Conservation (phyloP, 2,113 vertebrate species). For the Brachyhypopomus occidentalis region DNA sequence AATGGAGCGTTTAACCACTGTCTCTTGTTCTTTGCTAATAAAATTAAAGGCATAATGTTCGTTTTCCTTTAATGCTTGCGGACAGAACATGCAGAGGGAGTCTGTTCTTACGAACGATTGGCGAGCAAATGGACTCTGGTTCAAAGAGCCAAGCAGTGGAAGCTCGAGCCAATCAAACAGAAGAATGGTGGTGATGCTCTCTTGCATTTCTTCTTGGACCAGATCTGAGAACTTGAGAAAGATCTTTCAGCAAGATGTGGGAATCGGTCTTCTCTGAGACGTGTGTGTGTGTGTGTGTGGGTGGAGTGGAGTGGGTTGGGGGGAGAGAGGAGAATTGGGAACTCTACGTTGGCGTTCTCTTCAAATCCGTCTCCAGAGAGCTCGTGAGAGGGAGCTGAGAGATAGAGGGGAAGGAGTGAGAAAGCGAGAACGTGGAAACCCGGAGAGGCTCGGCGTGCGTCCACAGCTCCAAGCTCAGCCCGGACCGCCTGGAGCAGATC, state of each 20-base stretch:
- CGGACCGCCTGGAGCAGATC: background rate
- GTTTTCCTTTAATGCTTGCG: too few relatives aligned
- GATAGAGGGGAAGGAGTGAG: slow-evolving; percentile 1
- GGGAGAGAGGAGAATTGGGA: slow-evolving; percentile 27
- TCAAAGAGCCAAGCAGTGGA: background rate
- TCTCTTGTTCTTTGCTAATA: background rate
- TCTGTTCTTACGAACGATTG: background rate
- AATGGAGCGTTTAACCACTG: background rate
- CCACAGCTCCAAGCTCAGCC: background rate
- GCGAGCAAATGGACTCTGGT: background rate
- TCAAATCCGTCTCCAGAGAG: slow-evolving; percentile 44
- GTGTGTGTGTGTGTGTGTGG: slow-evolving; percentile 24
- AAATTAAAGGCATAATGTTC: background rate
- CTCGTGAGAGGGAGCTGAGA: slow-evolving; percentile 39
- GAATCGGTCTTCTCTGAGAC: slow-evolving; percentile 31
- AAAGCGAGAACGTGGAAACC: background rate
- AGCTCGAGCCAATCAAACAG: background rate
- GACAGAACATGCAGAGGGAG: too few relatives aligned
- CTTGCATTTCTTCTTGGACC: background rate
- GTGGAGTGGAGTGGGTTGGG: slow-evolving; percentile 10
- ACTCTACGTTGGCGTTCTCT: slow-evolving; percentile 42
- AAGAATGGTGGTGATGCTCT: background rate
- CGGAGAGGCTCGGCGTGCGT: background rate
- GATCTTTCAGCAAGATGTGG: slow-evolving; percentile 14
- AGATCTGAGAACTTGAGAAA: slow-evolving; percentile 17